Evolutionary conservation across 2,113 vertebrate genomes (phyloP).

Genomic region (Chitala chitala): DNA sequence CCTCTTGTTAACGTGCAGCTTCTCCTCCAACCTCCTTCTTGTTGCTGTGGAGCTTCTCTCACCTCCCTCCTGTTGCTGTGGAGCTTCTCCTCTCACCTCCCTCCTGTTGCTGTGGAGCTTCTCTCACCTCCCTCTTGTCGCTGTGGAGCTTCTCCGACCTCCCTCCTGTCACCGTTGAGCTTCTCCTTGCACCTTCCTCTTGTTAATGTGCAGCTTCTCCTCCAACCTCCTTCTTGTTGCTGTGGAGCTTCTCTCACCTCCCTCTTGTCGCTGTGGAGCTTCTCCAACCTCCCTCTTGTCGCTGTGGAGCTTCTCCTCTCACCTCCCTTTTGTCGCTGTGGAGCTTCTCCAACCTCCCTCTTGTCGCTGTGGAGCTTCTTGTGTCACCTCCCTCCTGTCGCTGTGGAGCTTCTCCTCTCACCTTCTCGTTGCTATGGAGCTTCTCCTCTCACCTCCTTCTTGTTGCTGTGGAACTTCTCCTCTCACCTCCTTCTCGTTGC

Average conservation of each 20-base stretch:
- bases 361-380: conserved; percentile 20
- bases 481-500: not conserved
- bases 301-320: not conserved
- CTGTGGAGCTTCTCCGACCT: too few relatives aligned
- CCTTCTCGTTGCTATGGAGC: too few relatives aligned
- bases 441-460: not conserved
- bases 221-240: not conserved
- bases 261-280: not conserved
- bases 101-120: not conserved
- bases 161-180: not conserved
- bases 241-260: too few relatives aligned
- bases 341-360: not conserved
- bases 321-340: not conserved
- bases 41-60: not conserved
- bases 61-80: not conserved
- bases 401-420: too few relatives aligned
- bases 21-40: too few relatives aligned
- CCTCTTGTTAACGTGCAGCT: too few relatives aligned
- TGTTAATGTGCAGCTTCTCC: not conserved
- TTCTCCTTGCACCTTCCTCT: too few relatives aligned
- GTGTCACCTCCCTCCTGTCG: too few relatives aligned
- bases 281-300: not conserved
- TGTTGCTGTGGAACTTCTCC: not conserved
- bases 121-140: too few relatives aligned
- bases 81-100: not conserved